Evolutionary conservation across 2,888 invertebrate species (phyloP), one percentile per base, ranked within the genome.

Genomic region (Coenonympha glycerion): DNA sequence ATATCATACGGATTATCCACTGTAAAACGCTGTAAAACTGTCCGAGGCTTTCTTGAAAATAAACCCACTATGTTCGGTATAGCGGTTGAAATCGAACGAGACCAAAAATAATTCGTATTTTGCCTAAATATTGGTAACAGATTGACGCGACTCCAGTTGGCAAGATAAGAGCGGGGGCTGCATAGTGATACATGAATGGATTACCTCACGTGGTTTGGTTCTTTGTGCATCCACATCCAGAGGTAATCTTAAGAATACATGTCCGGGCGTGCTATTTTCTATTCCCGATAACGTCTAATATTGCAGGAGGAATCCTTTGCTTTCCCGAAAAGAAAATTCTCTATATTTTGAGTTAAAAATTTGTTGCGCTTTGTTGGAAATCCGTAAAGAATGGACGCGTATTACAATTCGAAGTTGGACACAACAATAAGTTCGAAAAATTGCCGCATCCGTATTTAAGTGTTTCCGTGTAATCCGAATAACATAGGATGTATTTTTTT

Each of bases 121-220:
- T 81, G 77, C 78, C 81, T 83, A 85, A 85, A 85, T 85, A 85
- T 85, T 73, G 78, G 84, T 82, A 84, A 83, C 83, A 82, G 80
- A 83, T 84, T 79, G 83, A 76, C 71, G 76, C 69, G 73, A 76
- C 75, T 79, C 77, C 76, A 76, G 73, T 70, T 66, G 69, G 81
- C 70, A 77, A 82, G 84, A 86, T 84, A 85, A 81, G 76, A 71
- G 72, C 69, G 61, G 62, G 65, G 69, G 69, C 68, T 75, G 75
- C 75, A 76, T 76, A 74, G 83, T 82, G 81, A 83, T 80, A 76
- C 78, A 82, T 78, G 81, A 82, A 81, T 77, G 80, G 79, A 83
- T 84, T 84, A 79, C 24, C 24, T 39, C 16, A 24, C 37, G 22
- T 22, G 22, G 22, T 69, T 66, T 69, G 70, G 72, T 74, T 65